Evolutionary conservation across 2,797 vertebrate species (phyloP).

Genomic region (Nyctibius grandis): DNA sequence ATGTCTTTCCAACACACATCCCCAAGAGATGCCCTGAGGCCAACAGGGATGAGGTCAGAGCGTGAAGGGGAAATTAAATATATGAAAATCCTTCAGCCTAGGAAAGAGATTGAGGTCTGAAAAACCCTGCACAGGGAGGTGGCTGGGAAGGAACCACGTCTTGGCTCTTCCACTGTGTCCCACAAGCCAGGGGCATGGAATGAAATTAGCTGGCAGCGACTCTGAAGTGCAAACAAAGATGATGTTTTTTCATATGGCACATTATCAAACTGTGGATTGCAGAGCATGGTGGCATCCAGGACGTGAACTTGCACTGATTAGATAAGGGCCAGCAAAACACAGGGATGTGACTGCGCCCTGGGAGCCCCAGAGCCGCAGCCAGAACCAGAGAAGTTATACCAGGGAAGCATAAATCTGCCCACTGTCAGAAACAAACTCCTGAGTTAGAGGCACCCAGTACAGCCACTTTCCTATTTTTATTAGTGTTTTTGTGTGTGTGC

Average conservation of each 20-base stretch:
- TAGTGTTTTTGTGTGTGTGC: neutral
- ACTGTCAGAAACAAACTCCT: neutral
- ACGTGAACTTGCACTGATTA: neutral
- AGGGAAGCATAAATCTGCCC: neutral
- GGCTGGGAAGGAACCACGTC: neutral
- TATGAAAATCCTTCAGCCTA: neutral
- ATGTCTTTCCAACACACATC: neutral
- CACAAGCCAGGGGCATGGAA: neutral
- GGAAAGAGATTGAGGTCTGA: neutral
- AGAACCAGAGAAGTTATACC: neutral
- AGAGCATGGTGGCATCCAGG: neutral
- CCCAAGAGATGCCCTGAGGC: neutral
- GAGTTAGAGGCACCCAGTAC: neutral
- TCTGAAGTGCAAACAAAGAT: neutral
- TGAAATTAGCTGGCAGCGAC: neutral
- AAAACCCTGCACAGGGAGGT: neutral
- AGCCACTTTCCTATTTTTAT: neutral
- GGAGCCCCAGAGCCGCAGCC: neutral
- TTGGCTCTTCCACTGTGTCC: neutral
- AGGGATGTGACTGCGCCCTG: neutral
- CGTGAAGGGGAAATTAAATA: neutral
- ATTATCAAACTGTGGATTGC: neutral
- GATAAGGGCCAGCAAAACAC: conserved; percentile 15
- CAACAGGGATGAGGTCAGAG: neutral
- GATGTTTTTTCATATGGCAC: neutral